Evolutionary conservation across 2,113 vertebrate species (phyloP).

Genomic region (Burhinus bistriatus): DNA sequence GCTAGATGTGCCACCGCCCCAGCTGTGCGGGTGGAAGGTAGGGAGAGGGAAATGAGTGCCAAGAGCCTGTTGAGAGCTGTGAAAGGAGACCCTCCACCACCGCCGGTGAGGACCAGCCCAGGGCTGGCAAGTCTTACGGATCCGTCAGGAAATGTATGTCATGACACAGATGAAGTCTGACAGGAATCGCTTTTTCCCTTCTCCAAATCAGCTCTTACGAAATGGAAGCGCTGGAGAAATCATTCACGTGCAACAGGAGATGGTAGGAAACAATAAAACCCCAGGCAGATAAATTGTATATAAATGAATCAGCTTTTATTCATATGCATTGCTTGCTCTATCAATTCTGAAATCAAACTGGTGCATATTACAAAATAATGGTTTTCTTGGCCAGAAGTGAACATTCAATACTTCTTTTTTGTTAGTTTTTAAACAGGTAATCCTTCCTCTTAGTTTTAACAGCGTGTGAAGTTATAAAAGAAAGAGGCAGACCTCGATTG

Average conservation of each 20-base stretch:
- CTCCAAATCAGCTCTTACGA: background rate
- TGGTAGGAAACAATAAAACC: background rate
- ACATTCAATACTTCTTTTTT: background rate
- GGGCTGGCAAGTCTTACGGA: background rate
- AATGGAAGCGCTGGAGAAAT: background rate
- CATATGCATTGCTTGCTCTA: constrained; percentile 39
- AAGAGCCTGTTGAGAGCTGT: background rate
- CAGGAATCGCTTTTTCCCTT: background rate
- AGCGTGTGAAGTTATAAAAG: background rate
- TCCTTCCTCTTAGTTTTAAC: background rate
- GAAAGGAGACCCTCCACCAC: background rate
- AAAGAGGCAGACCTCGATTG: background rate
- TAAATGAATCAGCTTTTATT: constrained; percentile 53
- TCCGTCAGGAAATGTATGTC: background rate
- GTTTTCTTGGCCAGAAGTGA: background rate
- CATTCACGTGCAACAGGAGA: background rate
- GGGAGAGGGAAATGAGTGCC: background rate
- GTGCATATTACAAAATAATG: constrained; percentile 21
- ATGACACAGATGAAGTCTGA: background rate
- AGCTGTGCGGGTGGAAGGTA: background rate
- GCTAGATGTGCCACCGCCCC: background rate
- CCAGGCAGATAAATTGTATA: background rate
- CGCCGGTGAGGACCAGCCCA: background rate
- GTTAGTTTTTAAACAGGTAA: background rate
- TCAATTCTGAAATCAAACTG: constrained; percentile 19